Percentiles rank a stretch among this genome's conserved stretches.
phyloP scores from a whole-genome alignment of 1,140 invertebrate genomes.

The Nephila pilipes region DNA sequence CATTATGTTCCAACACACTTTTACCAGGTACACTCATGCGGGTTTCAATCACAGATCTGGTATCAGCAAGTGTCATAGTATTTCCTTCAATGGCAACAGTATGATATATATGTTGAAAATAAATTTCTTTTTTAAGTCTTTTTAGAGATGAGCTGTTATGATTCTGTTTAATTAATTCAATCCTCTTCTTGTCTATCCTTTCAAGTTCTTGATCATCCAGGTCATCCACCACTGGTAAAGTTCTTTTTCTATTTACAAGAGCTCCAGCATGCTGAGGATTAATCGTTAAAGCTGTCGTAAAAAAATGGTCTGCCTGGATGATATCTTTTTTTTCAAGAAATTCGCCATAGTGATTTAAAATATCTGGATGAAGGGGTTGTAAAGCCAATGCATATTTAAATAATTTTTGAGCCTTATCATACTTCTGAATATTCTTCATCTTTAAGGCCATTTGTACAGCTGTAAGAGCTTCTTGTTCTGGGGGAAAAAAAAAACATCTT shows the following conservation, averaged over 20 bases:
- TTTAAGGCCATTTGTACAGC: constrained; percentile 91
- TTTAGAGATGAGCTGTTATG: constrained; percentile 89
- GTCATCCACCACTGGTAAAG: constrained; percentile 93
- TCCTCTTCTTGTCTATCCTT: constrained; percentile 92
- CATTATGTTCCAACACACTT: constrained; percentile 97
- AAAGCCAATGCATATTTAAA: constrained; percentile 94
- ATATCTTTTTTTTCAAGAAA: constrained; percentile 94
- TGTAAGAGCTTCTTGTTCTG: constrained; percentile 88
- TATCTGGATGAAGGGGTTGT: constrained; percentile 94
- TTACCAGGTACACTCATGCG: constrained; percentile 95
- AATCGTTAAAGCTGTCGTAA: constrained; percentile 89
- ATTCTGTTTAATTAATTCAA: constrained; percentile 90
- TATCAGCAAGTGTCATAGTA: constrained; percentile 96
- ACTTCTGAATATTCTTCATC: constrained; percentile 90
- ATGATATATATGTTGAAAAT: constrained; percentile 98
- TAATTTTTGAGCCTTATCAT: constrained; percentile 92
- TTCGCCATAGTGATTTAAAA: constrained; percentile 95
- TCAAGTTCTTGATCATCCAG: constrained; percentile 90
- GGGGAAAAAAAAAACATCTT: not conserved
- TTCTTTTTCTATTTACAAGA: constrained; percentile 90
- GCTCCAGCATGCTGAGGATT: constrained; percentile 91
- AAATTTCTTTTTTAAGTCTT: constrained; percentile 95
- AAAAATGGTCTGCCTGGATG: constrained; percentile 94
- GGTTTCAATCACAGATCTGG: constrained; percentile 95
- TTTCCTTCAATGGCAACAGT: constrained; percentile 99